phyloP scores from a whole-genome alignment of 92 coral and sea anemone species.

The Zoanthus gigantus region DNA sequence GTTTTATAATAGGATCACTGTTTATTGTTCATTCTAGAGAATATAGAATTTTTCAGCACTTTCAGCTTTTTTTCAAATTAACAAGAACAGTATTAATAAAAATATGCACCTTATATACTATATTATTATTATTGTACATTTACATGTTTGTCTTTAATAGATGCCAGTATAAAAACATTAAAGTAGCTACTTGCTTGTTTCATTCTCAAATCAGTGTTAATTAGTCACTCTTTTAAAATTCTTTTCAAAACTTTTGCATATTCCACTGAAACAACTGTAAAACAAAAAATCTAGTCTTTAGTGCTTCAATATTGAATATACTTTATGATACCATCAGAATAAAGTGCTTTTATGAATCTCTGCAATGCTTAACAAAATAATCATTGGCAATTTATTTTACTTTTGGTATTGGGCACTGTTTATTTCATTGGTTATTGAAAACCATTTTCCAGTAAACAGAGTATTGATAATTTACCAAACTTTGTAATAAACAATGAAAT shows the following conservation, averaged over 20 bases:
- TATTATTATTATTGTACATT: constrained; percentile 6
- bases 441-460: constrained; percentile 19
- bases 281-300: constrained; percentile 5
- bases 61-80: constrained; percentile 19
- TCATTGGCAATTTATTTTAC: constrained; percentile 7
- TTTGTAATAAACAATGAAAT: constrained; percentile 3
- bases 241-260: not conserved
- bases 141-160: constrained; percentile 6
- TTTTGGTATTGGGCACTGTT: constrained; percentile 21
- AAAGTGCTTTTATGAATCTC: constrained; percentile 4
- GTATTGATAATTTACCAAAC: constrained; percentile 1
- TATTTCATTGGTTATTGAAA: constrained; percentile 13
- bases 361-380: constrained; percentile 16
- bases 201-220: not conserved
- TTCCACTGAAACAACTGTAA: constrained; percentile 11
- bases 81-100: not conserved
- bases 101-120: constrained; percentile 18
- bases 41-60: constrained; percentile 15
- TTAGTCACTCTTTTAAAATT: constrained; percentile 12
- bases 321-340: constrained; percentile 12
- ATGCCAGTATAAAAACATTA: constrained; percentile 3
- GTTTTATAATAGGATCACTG: constrained; percentile 5
- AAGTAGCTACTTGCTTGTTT: constrained; percentile 11
- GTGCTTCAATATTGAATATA: constrained; percentile 20
- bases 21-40: constrained; percentile 6